Base-by-base conservation (phyloP, 2,113 vertebrate species). In the Acinonyx jubatus region DNA sequence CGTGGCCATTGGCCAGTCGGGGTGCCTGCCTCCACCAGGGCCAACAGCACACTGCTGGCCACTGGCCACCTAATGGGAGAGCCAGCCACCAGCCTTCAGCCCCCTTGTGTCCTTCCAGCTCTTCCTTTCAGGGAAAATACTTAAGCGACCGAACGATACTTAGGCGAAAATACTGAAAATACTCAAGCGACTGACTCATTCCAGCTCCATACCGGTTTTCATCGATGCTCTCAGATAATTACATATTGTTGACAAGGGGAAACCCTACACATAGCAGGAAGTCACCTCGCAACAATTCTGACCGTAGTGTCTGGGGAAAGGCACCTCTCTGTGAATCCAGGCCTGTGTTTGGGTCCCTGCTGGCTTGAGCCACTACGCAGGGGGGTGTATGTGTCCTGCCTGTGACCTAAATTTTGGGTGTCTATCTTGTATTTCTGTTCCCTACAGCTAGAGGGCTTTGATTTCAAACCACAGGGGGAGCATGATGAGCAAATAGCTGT, bases 41-140 rank as follows among this genome's bases (percentile, higher is more conserved):
- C 57, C 65, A 41, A 14, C 1, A 2, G 27, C 16, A 23, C 13
- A 12, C 5, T 2, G 57, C 8, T 5, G 31, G 33, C 27, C 1
- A 0, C 15, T 10, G 11, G 11, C 61, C 25, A 36, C 36, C 21
- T 50, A 1, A 23, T 6, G 0, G 10, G 63, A n/a, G 16, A 33
- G 83, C 13, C 19, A 21, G 76, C 29, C n/a, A 5, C 63, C 31
- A 36, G 95, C 31, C 7, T 0, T 4, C 81, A 38, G 65, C n/a
- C 21, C 71, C 63, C 33, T 14, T 4, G 25, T 3, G 3, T 15
- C 55, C 80, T 96, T 81, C 16, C 27, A 33, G 73, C n/a, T 23
- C 69, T 83, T 81, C 31, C 23, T 74, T 4, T 27, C 38, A 93
- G 52, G 57, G 87, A n/a, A 76, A 52, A 33, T n/a, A 19, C 50